phyloP scores from a whole-genome alignment of 2,888 invertebrate genomes.

The Athripsodes cinereus region DNA sequence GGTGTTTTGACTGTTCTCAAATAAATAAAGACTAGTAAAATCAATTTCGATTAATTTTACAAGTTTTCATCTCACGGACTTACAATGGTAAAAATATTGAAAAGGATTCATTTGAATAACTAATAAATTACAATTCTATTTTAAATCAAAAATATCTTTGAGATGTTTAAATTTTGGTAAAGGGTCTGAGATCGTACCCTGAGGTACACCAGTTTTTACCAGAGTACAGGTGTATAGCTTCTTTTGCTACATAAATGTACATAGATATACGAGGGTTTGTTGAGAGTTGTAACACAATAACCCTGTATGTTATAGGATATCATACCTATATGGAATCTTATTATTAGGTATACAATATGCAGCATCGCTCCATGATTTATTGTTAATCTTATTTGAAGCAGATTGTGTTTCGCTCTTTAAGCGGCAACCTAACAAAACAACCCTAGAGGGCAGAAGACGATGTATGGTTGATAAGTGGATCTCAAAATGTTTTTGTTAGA shows the following conservation, averaged over 20 bases:
- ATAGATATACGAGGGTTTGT: not conserved
- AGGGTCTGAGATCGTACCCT: not conserved
- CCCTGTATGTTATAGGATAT: not conserved
- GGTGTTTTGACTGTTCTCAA: too few relatives aligned
- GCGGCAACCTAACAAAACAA: constrained; percentile 1
- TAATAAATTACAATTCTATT: not conserved
- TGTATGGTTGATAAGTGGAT: too few relatives aligned
- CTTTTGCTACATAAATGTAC: not conserved
- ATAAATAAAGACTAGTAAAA: too few relatives aligned
- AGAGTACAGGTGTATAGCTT: not conserved
- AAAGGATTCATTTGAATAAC: not conserved
- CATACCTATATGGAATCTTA: too few relatives aligned
- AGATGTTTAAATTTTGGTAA: not conserved
- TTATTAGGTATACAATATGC: too few relatives aligned
- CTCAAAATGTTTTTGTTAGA: too few relatives aligned
- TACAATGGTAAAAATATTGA: not conserved
- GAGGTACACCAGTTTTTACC: not conserved
- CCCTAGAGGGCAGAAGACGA: not conserved
- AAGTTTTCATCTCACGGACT: too few relatives aligned
- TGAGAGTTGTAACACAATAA: not conserved
- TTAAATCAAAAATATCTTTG: not conserved
- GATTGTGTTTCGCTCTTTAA: constrained; percentile 10
- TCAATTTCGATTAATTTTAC: too few relatives aligned
- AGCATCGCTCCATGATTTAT: constrained; percentile 18
- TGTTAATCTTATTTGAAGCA: constrained; percentile 16